These are phyloP conservation scores for Caenorhabditis imperialis DNA, from an alignment of 2,888 invertebrate genomes.

Conservation along the genomic window DNA sequence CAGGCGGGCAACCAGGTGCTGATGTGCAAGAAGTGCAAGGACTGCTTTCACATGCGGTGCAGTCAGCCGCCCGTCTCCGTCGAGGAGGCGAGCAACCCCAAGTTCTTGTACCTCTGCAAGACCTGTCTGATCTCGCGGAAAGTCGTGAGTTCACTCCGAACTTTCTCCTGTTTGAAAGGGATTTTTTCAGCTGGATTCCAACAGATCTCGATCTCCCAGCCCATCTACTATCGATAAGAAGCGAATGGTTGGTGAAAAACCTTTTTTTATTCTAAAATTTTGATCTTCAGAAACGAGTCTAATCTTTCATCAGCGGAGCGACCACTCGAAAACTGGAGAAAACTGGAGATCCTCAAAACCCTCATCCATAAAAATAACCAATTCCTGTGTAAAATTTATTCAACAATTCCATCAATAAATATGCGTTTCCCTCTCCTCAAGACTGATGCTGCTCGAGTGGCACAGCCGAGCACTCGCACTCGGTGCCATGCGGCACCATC, in stretches of 20 bases:
- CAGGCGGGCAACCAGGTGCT: slow-evolving; percentile 39
- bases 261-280: slow-evolving; percentile 1
- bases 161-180: not conserved
- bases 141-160: slow-evolving; percentile 9
- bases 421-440: too few relatives aligned
- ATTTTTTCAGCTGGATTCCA: slow-evolving; percentile 17
- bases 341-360: too few relatives aligned
- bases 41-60: slow-evolving; percentile 45
- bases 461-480: slow-evolving; percentile 54
- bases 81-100: slow-evolving; percentile 35
- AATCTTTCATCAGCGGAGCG: not conserved
- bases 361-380: too few relatives aligned
- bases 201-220: slow-evolving; percentile 26
- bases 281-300: not conserved
- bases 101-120: slow-evolving; percentile 30
- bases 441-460: slow-evolving; percentile 52
- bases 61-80: slow-evolving; percentile 31
- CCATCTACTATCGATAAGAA: slow-evolving; percentile 16
- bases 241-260: slow-evolving; percentile 3
- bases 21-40: slow-evolving; percentile 25
- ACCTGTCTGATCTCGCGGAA: slow-evolving; percentile 29
- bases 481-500: slow-evolving; percentile 51
- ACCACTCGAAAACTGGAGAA: too few relatives aligned
- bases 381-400: not conserved
- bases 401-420: not conserved